Evolutionary conservation across 2,888 invertebrate genomes (phyloP), one percentile per base, ranked within the genome.

Genomic region (Saturnia pavonia): DNA sequence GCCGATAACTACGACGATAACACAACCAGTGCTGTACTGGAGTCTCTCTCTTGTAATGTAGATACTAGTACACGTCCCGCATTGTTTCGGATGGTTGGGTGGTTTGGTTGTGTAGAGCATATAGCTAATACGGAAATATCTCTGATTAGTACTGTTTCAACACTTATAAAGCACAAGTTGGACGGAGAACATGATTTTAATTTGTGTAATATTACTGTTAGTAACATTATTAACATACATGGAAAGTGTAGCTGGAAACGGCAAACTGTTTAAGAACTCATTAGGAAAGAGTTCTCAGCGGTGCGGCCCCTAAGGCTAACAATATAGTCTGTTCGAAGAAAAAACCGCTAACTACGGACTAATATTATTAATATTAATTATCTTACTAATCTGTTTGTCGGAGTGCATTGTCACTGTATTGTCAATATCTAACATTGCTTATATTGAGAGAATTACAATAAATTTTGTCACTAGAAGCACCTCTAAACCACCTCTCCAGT

Each of bases 401-500:
- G 57, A 60, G 57, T 60, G 25, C 14, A 60, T 27, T 60, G 27
- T 60, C 57, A 12, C 14, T 60, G 14, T 25, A 27, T 12, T 60
- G 14, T 27, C 25, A 14, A 60, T 14, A 27, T 25, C 9, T 57
- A 51, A 22, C 57, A 25, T 57, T 16, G 1, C 9, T 11, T 25
- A 25, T 12, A 4, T 57, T 57, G 51, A 7, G n/a, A n/a, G 73
- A 75, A 77, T 80, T 76, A 77, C 78, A 82, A 82, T 81, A 77
- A 78, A 82, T 82, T 82, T 74, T 75, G 74, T 71, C 73, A 70
- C 69, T 43, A 71, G 70, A 43, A 67, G 71, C 74, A 73, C 70
- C 74, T 74, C 42, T 22, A 16, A 48, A 60, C 40, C 42, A 68
- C 42, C 43, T 40, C 22, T 65, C 43, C 14, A 40, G 51, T 22